Evolutionary conservation across 2,797 vertebrate genomes (phyloP), one percentile per base, ranked within the genome.

Genomic region (Anguilla pacifica): DNA sequence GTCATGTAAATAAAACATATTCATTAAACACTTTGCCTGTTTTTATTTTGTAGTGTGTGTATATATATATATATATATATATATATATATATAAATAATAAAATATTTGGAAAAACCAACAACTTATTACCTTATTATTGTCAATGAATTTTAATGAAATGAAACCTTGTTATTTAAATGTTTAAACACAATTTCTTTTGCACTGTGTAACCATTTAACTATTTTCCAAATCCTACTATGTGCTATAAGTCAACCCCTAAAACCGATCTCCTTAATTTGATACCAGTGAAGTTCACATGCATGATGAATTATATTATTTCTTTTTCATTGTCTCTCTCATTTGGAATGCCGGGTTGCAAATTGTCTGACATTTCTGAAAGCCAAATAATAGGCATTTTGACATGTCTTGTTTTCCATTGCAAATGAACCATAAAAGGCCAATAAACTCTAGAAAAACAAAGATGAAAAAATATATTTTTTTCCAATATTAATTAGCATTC

Each of bases 361-460:
- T n/a, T 25, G 51, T 28, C 15, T 74, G n/a, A 55, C 82, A 77
- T 46, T 88, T 57, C n/a, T 53, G 35, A 59, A 35, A 39, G 55
- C 19, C 31, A 74, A 35, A 39, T 72, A 72, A 43, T 49, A 83
- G 46, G 59, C 46, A 46, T 67, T 74, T 22, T 74, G 87, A 84
- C 31, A 85, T 64, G 31, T 57, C 28, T 82, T 19, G 25, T 59
- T 81, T 61, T 35, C 74, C 49, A 77, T 28, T 46, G 64, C 25
- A 86, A 86, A 72, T 67, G 7, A 31, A 31, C 51, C 70, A 35
- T 86, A 67, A 87, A 53, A 84, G 31, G 61, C 61, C 81, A 84
- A 85, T 67, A 59, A 67, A 59, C 28, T 61, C n/a, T 84, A 39
- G 64, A 74, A 22, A 87, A 87, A 81, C 19, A 83, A 87, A 84